Conservation (phyloP, 2,113 vertebrate genomes). For the Clarias gariepinus region DNA sequence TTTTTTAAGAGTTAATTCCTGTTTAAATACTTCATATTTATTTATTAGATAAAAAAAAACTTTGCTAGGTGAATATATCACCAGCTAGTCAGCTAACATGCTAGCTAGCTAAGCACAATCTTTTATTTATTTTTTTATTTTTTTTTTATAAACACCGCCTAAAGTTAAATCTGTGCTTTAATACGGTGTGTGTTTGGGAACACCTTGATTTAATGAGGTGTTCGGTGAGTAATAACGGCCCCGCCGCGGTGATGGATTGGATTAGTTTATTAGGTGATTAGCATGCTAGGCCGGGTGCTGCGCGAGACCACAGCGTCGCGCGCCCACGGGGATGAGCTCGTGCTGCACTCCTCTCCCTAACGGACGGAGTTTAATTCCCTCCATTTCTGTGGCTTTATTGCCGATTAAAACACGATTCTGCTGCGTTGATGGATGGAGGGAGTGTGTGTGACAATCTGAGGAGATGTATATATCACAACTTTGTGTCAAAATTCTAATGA, state of each 20-base stretch:
- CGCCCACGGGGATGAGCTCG: neutral
- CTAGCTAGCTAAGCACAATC: neutral
- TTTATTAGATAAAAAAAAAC: neutral
- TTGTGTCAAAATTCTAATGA: too few relatives aligned
- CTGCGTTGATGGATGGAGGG: neutral
- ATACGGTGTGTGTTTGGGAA: neutral
- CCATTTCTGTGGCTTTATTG: neutral
- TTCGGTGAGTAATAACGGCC: neutral
- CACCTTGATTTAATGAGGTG: neutral
- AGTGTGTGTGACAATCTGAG: too few relatives aligned
- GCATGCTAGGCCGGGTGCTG: slow-evolving; percentile 16
- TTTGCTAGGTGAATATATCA: neutral
- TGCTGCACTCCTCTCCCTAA: neutral
- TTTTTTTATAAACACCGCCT: too few relatives aligned
- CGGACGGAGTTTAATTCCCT: neutral
- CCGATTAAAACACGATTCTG: neutral
- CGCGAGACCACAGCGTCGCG: neutral
- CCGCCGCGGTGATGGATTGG: neutral
- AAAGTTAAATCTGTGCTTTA: too few relatives aligned
- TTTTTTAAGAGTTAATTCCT: neutral
- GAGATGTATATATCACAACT: too few relatives aligned
- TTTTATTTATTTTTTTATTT: too few relatives aligned
- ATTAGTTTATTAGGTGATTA: neutral
- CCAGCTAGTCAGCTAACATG: neutral
- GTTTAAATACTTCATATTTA: neutral